Percentiles rank a stretch among this genome's conserved stretches.
Evolutionary conservation across 2,888 invertebrate genomes (phyloP).

Genomic region (Ophraella communa): DNA sequence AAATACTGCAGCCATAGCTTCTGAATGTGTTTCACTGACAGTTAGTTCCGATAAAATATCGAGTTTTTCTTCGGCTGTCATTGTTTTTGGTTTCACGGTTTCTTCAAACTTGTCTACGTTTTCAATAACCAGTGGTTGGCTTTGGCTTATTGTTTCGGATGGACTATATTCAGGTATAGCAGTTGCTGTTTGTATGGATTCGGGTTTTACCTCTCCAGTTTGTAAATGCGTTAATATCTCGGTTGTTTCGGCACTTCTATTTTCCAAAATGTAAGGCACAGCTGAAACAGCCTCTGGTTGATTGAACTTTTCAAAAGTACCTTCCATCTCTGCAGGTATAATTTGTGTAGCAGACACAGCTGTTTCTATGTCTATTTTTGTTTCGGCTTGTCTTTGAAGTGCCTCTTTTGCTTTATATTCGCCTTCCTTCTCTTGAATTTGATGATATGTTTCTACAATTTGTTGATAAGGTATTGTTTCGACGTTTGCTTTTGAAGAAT

Average conservation of each 20-base stretch:
- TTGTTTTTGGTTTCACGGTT: slow-evolving; percentile 61
- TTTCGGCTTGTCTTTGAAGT: slow-evolving; percentile 55
- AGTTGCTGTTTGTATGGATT: slow-evolving; percentile 35
- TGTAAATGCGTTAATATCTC: slow-evolving; percentile 47
- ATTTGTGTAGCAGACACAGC: slow-evolving; percentile 61
- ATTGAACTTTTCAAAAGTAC: slow-evolving; percentile 51
- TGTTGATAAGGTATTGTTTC: slow-evolving; percentile 51
- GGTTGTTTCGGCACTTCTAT: slow-evolving; percentile 59
- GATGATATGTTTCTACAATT: slow-evolving; percentile 51
- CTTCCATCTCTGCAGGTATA: slow-evolving; percentile 62
- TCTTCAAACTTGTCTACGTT: slow-evolving; percentile 48
- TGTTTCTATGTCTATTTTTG: slow-evolving; percentile 58
- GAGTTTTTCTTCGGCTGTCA: slow-evolving; percentile 62
- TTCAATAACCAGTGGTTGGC: slow-evolving; percentile 42
- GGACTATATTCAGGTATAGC: slow-evolving; percentile 42
- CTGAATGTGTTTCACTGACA: slow-evolving; percentile 58
- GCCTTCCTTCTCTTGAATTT: slow-evolving; percentile 55
- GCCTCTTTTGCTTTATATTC: slow-evolving; percentile 36
- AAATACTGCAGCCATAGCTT: slow-evolving; percentile 57
- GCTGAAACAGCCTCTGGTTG: slow-evolving; percentile 52
- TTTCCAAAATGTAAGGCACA: slow-evolving; percentile 54
- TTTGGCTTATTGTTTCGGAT: slow-evolving; percentile 43
- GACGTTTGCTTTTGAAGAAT: slow-evolving; percentile 47
- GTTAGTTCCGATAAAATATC: slow-evolving; percentile 66
- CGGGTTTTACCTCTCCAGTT: slow-evolving; percentile 35